Base-by-base conservation (phyloP, 2,888 invertebrate genomes). In the Cordilura impudica region DNA sequence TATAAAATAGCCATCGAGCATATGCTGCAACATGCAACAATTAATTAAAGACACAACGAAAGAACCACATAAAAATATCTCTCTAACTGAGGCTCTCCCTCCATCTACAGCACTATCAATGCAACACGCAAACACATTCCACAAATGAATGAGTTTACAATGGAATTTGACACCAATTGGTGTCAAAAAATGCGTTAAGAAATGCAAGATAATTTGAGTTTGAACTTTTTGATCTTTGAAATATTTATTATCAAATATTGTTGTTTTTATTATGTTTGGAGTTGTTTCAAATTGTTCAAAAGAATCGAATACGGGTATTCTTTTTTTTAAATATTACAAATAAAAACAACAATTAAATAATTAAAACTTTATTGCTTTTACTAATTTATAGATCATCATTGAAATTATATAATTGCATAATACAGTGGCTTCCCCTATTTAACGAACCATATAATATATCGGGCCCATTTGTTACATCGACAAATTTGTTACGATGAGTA, bases 91-190 rank as follows among this genome's bases (percentile, higher is more conserved):
- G 21, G 19, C 2, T 39, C 35, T 54, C 26, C 6, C 29, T 14
- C 23, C n/a, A n/a, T n/a, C n/a, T n/a, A 39, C n/a, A 39, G n/a
- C 35, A 39, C 35, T n/a, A 39, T 39, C 35, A 39, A n/a, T 39
- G 2, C n/a, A 39, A 16, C 60, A 69, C 29, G 60, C 67, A 75
- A 31, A 14, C 18, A 49, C 10, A 39, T 54, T 54, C 14, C 21
- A 43, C 7, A 49, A 63, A 75, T 26, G 43, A 65, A 56, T 49
- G 23, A 60, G 63, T 70, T 69, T 76, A n/a, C 43, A 49, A 49
- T 51, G 75, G 63, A 70, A 75, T 75, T 75, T 75, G 79, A 79
- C 75, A 71, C 66, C 79, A 79, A 79, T 79, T 79, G 79, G 79
- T 67, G 75, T 79, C 71, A 75, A 72, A 71, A 70, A 70, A 63